Evolutionary conservation across 2,797 vertebrate species (phyloP).

Genomic region (Rhinogobio ventralis): DNA sequence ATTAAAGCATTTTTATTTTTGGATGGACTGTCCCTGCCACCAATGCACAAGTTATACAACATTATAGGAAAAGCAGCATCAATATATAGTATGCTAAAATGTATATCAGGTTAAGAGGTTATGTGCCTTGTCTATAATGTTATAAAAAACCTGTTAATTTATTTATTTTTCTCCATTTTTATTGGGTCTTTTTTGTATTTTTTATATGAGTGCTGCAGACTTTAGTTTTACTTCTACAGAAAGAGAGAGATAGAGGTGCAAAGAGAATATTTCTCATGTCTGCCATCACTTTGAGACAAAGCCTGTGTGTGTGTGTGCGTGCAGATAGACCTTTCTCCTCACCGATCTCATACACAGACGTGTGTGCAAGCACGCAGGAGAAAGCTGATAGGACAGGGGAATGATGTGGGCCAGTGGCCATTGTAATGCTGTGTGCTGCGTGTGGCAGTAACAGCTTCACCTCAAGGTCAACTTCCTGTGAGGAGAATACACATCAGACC

Average conservation of each 20-base stretch:
- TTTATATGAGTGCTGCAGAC: slow-evolving; percentile 7
- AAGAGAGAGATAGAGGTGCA: neutral
- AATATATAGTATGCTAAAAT: neutral
- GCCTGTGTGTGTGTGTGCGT: neutral
- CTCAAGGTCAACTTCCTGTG: slow-evolving; percentile 81
- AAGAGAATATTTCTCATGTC: slow-evolving; percentile 26
- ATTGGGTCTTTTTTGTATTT: neutral
- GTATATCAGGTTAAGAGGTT: neutral
- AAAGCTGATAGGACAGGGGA: slow-evolving; percentile 55
- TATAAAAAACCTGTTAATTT: neutral
- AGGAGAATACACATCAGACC: slow-evolving; percentile 80
- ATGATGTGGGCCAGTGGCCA: slow-evolving; percentile 63
- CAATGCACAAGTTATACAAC: neutral
- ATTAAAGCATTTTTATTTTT: neutral
- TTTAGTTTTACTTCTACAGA: slow-evolving; percentile 5
- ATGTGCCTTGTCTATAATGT: neutral
- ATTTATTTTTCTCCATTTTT: neutral
- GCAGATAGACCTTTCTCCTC: neutral
- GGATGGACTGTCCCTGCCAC: neutral
- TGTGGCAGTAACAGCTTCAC: slow-evolving; percentile 76
- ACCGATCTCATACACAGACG: slow-evolving; percentile 2
- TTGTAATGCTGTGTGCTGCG: slow-evolving; percentile 77
- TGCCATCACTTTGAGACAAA: slow-evolving; percentile 27
- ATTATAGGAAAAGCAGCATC: neutral
- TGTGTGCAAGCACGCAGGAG: slow-evolving; percentile 42